These are phyloP conservation scores for Centropus bengalensis DNA, from an alignment of 2,113 vertebrate genomes.

Conservation along the genomic window DNA sequence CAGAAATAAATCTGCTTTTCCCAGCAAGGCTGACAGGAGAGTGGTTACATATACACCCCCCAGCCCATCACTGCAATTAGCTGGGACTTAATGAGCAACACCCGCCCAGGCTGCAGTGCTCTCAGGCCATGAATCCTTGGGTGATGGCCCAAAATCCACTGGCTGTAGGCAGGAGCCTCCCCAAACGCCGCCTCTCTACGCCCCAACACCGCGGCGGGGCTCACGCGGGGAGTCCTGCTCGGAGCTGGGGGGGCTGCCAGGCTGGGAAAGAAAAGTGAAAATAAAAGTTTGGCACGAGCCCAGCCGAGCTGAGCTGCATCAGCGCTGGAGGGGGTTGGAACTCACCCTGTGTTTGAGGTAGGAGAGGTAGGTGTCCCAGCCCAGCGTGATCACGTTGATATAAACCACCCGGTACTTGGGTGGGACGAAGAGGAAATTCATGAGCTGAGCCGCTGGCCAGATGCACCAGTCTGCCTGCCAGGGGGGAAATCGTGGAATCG, in stretches of 20 bases:
- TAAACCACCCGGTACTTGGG: constrained; percentile 87
- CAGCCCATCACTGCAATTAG: rapidly evolving
- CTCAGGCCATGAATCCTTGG: rapidly evolving
- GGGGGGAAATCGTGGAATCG: neutral
- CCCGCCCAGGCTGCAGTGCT: rapidly evolving
- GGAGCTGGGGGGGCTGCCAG: rapidly evolving
- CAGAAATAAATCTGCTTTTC: neutral
- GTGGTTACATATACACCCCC: neutral
- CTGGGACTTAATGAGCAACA: neutral
- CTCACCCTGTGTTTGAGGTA: constrained; percentile 92
- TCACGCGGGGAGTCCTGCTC: rapidly evolving
- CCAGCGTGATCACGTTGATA: constrained; percentile 87
- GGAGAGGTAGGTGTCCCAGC: constrained; percentile 94
- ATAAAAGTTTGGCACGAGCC: rapidly evolving
- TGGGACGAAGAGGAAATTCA: constrained; percentile 91
- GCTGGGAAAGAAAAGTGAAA: neutral
- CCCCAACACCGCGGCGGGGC: rapidly evolving
- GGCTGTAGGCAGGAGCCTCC: rapidly evolving
- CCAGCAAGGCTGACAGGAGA: neutral
- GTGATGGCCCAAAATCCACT: neutral
- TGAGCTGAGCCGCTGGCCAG: constrained; percentile 88
- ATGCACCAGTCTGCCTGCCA: constrained; percentile 87
- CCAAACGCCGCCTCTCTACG: rapidly evolving
- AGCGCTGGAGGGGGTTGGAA: rapidly evolving
- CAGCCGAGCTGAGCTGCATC: rapidly evolving